Evolutionary conservation across 1,140 invertebrate species (phyloP), one percentile per base, ranked within the genome.

Genomic region (Ceratoteleas bidentatus): DNA sequence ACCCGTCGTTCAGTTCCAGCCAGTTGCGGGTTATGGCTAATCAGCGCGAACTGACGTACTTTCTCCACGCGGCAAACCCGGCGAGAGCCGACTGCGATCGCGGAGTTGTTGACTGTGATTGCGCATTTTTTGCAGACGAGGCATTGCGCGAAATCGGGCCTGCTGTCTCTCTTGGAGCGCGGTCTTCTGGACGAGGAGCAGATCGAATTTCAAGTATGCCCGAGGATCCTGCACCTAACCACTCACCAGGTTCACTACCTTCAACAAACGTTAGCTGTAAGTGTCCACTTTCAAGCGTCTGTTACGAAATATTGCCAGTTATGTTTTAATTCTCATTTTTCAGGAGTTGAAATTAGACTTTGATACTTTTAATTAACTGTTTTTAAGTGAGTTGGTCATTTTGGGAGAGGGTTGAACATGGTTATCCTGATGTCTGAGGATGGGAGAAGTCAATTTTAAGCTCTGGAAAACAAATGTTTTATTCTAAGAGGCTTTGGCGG

Each of bases 91-190:
- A 36, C 5, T 36, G 34, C 34, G 9, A 36, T 45, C 43, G 43
- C n/a, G 4, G 43, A 10, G 8, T 45, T 11, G n/a, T 45, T 45
- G 4, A 36, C n/a, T n/a, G 9, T 36, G 34, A 36, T 36, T 45
- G 7, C 43, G n/a, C 7, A 56, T n/a, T 16, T 75, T 73, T 77
- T 85, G 0, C 61, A 95, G 94, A 94, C 94, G 45, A 90, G 94
- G 50, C 94, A 94, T 86, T 92, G 92, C 10, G 93, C 94, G 13
- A 94, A 94, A 80, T 90, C 92, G 11, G 92, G 93, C n/a, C 86
- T 95, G 10, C 79, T 95, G 54, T 89, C 92, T 10, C 86, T 95
- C 5, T 85, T 95, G 70, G 94, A 95, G 88, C 93, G 93, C 65
- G 92, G 92, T 36, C 87, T 95, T 7, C 90, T 95, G 33, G 91